phyloP scores from a whole-genome alignment of 2,113 vertebrate genomes.

The Oncorhynchus tshawytscha region DNA sequence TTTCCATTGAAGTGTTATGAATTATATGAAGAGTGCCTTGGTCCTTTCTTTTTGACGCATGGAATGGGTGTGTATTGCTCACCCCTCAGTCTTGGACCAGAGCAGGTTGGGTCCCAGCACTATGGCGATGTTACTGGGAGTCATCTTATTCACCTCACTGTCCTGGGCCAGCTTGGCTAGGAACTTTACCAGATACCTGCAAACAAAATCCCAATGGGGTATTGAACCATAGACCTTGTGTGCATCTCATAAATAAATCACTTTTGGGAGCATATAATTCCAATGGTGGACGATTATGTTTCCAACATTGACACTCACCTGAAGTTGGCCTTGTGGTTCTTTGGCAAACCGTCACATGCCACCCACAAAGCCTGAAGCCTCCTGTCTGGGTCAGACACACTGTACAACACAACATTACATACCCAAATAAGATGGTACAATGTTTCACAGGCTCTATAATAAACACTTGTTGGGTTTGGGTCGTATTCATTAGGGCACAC shows the following conservation, averaged over 20 bases:
- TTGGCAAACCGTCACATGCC: conserved; percentile 88
- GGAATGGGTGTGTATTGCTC: conserved; percentile 41
- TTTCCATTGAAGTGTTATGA: too few species aligned
- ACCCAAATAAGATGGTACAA: not conserved
- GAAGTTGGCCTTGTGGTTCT: conserved; percentile 88
- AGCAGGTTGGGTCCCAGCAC: conserved; percentile 94
- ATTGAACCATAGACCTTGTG: not conserved
- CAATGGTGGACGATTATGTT: too few species aligned
- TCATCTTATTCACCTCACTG: conserved; percentile 96
- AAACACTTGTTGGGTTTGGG: not conserved
- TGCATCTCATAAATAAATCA: too few species aligned
- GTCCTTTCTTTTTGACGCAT: too few species aligned
- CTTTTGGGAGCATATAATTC: too few species aligned
- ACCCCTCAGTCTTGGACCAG: conserved; percentile 96
- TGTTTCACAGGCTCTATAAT: not conserved
- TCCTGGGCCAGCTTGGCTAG: conserved; percentile 90
- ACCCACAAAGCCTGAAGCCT: conserved; percentile 95
- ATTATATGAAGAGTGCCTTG: too few species aligned
- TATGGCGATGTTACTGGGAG: conserved; percentile 92
- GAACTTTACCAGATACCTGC: conserved; percentile 97
- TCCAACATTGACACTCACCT: not conserved
- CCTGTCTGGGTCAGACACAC: conserved; percentile 84
- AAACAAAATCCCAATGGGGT: conserved; percentile 15
- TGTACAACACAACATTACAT: not conserved
- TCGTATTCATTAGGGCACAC: too few species aligned